Evolutionary conservation across 2,888 invertebrate genomes (phyloP).

Genomic region (Synergus laeviventris): DNA sequence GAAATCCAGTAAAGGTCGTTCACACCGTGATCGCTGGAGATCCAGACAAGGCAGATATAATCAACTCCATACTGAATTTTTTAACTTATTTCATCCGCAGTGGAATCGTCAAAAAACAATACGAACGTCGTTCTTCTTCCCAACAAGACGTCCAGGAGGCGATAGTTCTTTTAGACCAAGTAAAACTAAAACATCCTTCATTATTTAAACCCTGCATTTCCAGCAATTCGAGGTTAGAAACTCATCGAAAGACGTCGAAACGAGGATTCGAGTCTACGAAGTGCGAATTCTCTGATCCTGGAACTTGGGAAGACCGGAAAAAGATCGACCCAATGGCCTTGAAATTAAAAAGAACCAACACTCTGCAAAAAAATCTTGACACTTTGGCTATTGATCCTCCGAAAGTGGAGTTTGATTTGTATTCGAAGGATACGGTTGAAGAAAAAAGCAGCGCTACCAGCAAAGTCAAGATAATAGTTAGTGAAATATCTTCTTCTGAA

Average conservation of each 20-base stretch:
- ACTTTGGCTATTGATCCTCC: conserved; percentile 46
- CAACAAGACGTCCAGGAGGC: conserved; percentile 68
- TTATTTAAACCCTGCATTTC: conserved; percentile 47
- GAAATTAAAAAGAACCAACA: conserved; percentile 63
- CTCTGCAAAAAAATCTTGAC: conserved; percentile 65
- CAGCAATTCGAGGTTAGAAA: conserved; percentile 41
- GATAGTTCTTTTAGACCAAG: conserved; percentile 60
- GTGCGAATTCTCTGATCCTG: background rate
- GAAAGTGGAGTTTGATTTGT: conserved; percentile 41
- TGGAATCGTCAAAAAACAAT: conserved; percentile 66
- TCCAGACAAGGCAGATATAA: conserved; percentile 80
- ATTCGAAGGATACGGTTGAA: conserved; percentile 44
- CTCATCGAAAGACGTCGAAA: conserved; percentile 44
- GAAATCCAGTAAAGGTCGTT: conserved; percentile 85
- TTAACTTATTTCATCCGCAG: conserved; percentile 89
- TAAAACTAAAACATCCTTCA: conserved; percentile 58
- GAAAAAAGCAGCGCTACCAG: conserved; percentile 54
- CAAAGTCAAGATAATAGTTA: conserved; percentile 68
- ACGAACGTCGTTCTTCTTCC: conserved; percentile 62
- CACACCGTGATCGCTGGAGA: conserved; percentile 87
- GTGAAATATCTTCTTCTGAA: conserved; percentile 57
- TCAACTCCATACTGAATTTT: conserved; percentile 86
- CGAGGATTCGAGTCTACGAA: conserved; percentile 1
- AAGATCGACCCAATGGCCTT: conserved; percentile 45
- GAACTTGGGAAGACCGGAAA: background rate